Percentiles rank a stretch among this genome's conserved stretches.
These are phyloP conservation scores for Apteryx owenii DNA, from an alignment of 2,113 vertebrate genomes.

Conservation along the genomic window DNA sequence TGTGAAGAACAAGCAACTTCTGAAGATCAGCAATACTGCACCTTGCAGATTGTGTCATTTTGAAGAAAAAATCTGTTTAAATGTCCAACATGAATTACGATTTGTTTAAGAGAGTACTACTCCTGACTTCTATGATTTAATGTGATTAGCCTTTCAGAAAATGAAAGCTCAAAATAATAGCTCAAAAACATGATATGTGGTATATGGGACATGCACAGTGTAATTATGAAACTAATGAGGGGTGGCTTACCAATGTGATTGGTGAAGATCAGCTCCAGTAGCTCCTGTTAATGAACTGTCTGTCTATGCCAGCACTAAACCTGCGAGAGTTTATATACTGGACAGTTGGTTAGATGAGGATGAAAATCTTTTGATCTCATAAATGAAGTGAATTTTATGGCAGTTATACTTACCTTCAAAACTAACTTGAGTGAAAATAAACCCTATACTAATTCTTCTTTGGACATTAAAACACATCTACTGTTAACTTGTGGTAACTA, in stretches of 20 bases:
- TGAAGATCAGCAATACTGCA: slow-evolving; percentile 43
- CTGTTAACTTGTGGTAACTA: neutral
- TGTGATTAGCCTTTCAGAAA: slow-evolving; percentile 68
- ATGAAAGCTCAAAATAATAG: slow-evolving; percentile 45
- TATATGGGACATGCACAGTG: slow-evolving; percentile 58
- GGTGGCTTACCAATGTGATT: slow-evolving; percentile 52
- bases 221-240: slow-evolving; percentile 76
- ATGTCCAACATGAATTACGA: slow-evolving; percentile 43
- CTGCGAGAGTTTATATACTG: slow-evolving; percentile 44
- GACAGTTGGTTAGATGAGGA: slow-evolving; percentile 25
- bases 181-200: slow-evolving; percentile 56
- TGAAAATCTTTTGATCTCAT: slow-evolving; percentile 2
- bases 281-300: slow-evolving; percentile 41
- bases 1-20: neutral
- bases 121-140: slow-evolving; percentile 58
- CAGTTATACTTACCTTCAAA: slow-evolving; percentile 6
- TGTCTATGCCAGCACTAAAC: slow-evolving; percentile 6
- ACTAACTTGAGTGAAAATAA: slow-evolving; percentile 2
- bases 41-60: slow-evolving; percentile 30
- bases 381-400: slow-evolving; percentile 40
- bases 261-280: slow-evolving; percentile 47
- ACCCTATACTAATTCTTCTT: neutral
- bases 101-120: slow-evolving; percentile 36
- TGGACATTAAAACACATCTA: neutral
- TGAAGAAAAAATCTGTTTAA: neutral